A percentile compares a stretch with the other conserved stretches of the same genome.
These are phyloP conservation scores for Martes flavigula DNA, from an alignment of 2,797 vertebrate species.

Conservation along the genomic window DNA sequence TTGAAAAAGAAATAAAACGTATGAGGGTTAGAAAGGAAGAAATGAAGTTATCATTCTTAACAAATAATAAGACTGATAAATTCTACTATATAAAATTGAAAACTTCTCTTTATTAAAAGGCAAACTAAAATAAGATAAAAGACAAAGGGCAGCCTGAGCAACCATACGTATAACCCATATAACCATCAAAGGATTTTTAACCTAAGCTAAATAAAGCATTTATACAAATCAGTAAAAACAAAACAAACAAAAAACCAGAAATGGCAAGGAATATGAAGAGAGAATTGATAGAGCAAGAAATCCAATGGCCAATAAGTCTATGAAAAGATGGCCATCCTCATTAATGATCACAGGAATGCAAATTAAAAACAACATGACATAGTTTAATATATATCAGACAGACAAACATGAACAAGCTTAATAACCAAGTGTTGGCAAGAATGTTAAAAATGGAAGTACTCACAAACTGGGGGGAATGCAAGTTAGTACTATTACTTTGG, in stretches of 20 bases:
- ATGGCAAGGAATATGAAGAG: not conserved
- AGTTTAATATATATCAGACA: not conserved
- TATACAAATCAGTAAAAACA: not conserved
- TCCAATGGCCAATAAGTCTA: not conserved
- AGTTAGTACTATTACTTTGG: not conserved
- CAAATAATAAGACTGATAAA: not conserved
- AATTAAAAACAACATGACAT: not conserved
- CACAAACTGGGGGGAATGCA: not conserved
- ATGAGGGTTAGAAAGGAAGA: not conserved
- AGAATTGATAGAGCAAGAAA: not conserved
- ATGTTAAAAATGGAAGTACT: not conserved
- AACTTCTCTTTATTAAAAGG: not conserved
- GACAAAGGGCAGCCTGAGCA: not conserved
- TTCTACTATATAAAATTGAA: not conserved
- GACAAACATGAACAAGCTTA: not conserved
- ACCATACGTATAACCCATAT: not conserved
- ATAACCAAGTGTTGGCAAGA: not conserved
- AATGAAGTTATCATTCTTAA: not conserved
- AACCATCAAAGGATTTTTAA: not conserved
- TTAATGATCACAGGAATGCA: not conserved
- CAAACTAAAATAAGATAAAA: not conserved
- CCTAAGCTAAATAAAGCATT: not conserved
- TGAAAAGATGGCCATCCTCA: not conserved
- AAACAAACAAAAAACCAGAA: not conserved
- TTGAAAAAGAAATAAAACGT: not conserved